phyloP scores from a whole-genome alignment of 1,140 invertebrate species.

The Philotrypesis tridentata region DNA sequence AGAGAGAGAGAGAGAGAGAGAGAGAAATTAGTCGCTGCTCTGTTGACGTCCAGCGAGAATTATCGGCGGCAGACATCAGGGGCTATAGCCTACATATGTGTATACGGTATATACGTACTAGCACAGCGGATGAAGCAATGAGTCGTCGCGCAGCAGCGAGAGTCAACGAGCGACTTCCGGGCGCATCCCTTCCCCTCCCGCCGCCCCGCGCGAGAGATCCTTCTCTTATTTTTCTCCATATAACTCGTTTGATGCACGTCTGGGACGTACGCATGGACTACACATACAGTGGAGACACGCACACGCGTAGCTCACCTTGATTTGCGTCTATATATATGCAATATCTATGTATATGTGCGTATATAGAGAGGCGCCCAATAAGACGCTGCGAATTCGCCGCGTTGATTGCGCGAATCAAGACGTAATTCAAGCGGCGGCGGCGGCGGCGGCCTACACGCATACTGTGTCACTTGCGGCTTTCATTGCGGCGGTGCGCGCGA shows the following conservation, averaged over 20 bases:
- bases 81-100: neutral
- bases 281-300: neutral
- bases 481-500: neutral
- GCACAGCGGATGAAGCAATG: conserved; percentile 71
- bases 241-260: too few relatives aligned
- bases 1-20: too few relatives aligned
- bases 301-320: conserved; percentile 13
- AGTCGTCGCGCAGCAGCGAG: conserved; percentile 56
- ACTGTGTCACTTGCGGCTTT: neutral
- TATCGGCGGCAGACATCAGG: neutral
- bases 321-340: too few relatives aligned
- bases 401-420: neutral
- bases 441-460: neutral
- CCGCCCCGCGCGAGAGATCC: neutral
- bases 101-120: neutral
- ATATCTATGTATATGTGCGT: too few relatives aligned
- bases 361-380: neutral
- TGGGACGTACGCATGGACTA: neutral
- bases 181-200: neutral
- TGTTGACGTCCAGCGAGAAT: neutral
- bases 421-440: neutral
- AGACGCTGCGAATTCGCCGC: neutral
- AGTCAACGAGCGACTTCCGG: conserved; percentile 72
- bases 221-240: neutral
- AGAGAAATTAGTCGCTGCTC: too few relatives aligned